Conservation (phyloP, 2,113 vertebrate genomes). For the Amphiprion ocellaris region DNA sequence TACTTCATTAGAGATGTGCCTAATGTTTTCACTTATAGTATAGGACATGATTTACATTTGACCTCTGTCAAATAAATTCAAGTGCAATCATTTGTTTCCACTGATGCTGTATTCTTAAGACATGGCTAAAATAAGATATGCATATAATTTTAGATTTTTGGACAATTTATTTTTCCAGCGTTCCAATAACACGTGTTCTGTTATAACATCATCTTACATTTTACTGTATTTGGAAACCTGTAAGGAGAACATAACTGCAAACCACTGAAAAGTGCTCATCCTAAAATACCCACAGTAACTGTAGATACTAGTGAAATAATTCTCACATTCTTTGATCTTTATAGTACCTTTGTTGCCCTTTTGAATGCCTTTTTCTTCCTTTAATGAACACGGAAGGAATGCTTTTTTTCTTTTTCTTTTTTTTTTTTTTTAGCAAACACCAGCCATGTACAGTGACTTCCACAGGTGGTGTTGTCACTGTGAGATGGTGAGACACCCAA, state of each 20-base stretch:
- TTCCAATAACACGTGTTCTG: neutral
- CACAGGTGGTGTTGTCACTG: neutral
- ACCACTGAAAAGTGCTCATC: neutral
- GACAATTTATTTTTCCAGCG: neutral
- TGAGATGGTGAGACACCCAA: neutral
- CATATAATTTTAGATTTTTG: neutral
- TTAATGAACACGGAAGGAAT: neutral
- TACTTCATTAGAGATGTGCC: neutral
- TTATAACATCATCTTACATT: neutral
- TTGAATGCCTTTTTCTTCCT: neutral
- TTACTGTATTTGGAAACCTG: neutral
- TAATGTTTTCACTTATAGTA: neutral
- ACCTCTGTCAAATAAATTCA: neutral
- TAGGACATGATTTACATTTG: neutral
- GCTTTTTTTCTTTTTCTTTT: neutral
- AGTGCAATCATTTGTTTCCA: neutral
- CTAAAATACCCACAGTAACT: neutral
- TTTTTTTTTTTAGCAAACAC: neutral
- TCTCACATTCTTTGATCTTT: neutral
- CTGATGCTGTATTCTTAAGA: neutral
- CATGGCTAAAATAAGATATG: neutral
- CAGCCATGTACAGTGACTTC: neutral
- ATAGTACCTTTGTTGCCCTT: neutral
- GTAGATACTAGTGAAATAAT: neutral
- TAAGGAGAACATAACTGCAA: neutral